A percentile compares a stretch with the other conserved stretches of the same genome.
Conservation (phyloP, 2,888 invertebrate genomes). For the Machimus rusticus region DNA sequence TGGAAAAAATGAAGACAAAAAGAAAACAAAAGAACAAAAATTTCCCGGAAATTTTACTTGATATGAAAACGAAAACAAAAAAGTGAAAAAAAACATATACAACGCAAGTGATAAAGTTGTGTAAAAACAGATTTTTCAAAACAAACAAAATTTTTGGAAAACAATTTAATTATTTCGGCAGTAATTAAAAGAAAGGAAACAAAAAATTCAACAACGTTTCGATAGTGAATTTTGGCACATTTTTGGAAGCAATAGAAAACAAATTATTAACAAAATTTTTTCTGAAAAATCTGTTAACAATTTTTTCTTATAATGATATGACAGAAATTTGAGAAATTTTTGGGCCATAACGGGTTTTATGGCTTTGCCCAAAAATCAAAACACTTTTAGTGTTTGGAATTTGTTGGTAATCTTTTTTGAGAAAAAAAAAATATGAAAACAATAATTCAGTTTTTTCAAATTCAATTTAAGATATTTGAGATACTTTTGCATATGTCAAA, state of each 20-base stretch:
- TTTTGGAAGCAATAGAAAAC: not conserved
- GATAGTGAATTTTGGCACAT: not conserved
- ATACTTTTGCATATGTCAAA: no score
- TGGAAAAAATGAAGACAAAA: not conserved
- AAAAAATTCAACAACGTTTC: not conserved
- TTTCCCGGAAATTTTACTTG: constrained; percentile 35
- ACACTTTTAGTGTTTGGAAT: not conserved
- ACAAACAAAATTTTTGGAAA: not conserved
- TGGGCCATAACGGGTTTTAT: not conserved
- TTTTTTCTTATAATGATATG: constrained; percentile 19
- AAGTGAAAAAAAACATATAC: not conserved
- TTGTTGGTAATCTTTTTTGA: not conserved
- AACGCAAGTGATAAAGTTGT: not conserved
- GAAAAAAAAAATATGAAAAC: not conserved
- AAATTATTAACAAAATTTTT: not conserved
- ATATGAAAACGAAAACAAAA: not conserved
- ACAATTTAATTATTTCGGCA: not conserved
- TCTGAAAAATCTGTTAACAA: constrained; percentile 9
- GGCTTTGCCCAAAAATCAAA: not conserved
- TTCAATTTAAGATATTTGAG: no score
- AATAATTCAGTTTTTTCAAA: no score
- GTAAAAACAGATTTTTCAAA: constrained; percentile 30
- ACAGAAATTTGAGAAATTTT: constrained; percentile 10
- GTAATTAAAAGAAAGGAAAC: not conserved
- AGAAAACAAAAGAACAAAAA: constrained; percentile 32